Base-by-base conservation (phyloP, 2,113 vertebrate species). In the Gadus chalcogrammus region DNA sequence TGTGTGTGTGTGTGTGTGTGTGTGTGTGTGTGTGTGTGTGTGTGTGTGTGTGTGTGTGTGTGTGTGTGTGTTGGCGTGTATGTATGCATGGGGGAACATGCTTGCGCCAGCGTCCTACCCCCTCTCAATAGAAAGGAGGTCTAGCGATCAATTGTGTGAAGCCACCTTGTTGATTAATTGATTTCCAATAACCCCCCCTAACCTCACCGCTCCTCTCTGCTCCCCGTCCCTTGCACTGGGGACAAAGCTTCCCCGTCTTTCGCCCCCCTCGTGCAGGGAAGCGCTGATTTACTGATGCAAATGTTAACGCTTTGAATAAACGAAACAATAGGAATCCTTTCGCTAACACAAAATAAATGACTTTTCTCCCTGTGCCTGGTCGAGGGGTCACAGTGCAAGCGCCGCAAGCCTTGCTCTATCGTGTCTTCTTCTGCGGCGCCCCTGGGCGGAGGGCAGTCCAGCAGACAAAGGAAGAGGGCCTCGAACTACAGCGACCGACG, bases 121-220 rank as follows among this genome's bases (percentile, higher is more conserved):
- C 7, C 42, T 48, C 42, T 48, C 42, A 48, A 60, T 28, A 67
- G 74, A 72, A 64, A 73, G 42, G 64, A 58, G 5, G 62, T 48
- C 60, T 58, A 38, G 13, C 35, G 67, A 84, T 85, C 71, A 56
- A 82, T 80, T 56, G 55, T 63, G 72, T 68, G 66, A 75, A 83
- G 75, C 20, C 27, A 48, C 56, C 52, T 69, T n/a, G 84, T 80
- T 85, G 82, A 87, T 83, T 63, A 27, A 64, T 81, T 82, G 86
- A 87, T 85, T 81, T 71, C 69, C 77, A 80, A 68, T 83, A 61
- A 20, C 15, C 69, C 77, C 61, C 68, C 76, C 62, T 81, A 70
- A 70, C 76, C 71, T 77, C 28, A 73, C 28, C 42, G 11, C 42
- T 48, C 42, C 42, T 48, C 42, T 48, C 8, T 48, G 8, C 9